Evolutionary conservation across 2,113 vertebrate genomes (phyloP).

Genomic region (Hippolais icterina): DNA sequence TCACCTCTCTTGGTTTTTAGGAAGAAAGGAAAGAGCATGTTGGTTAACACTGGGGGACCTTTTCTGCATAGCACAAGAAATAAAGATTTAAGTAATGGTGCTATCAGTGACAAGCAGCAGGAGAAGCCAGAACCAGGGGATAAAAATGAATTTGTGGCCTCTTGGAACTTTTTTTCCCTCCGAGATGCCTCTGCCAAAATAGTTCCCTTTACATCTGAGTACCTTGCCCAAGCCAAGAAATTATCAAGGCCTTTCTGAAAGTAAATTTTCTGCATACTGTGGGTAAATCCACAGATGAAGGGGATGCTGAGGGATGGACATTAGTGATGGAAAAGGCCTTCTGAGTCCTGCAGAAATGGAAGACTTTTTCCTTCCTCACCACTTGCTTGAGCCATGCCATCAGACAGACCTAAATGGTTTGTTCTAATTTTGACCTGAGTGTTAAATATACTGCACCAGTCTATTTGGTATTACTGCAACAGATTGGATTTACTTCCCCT

Average conservation of each 20-base stretch:
- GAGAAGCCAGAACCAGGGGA: not conserved
- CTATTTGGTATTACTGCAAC: not conserved
- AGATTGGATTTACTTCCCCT: not conserved
- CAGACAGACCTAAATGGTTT: not conserved
- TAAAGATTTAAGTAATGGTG: not conserved
- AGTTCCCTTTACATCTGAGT: not conserved
- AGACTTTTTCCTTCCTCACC: not conserved
- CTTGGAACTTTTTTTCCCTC: not conserved
- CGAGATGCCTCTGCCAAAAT: not conserved
- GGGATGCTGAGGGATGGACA: not conserved
- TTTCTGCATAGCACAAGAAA: not conserved
- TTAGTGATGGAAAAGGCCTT: not conserved
- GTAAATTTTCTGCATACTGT: not conserved
- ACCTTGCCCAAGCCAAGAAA: not conserved
- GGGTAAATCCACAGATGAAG: not conserved
- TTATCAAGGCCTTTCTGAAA: not conserved
- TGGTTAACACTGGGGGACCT: not conserved
- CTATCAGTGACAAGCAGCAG: not conserved
- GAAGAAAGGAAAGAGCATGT: not conserved
- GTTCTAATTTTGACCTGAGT: not conserved
- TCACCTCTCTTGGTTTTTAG: conserved; percentile 5
- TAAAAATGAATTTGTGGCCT: not conserved
- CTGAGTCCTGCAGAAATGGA: not conserved
- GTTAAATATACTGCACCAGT: not conserved
- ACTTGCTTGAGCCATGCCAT: not conserved